A percentile compares a stretch with the other conserved stretches of the same genome.
These are phyloP conservation scores for Apostichopus californicus DNA, from an alignment of 35 echinoderm and acorn worm genomes.

Conservation along the genomic window DNA sequence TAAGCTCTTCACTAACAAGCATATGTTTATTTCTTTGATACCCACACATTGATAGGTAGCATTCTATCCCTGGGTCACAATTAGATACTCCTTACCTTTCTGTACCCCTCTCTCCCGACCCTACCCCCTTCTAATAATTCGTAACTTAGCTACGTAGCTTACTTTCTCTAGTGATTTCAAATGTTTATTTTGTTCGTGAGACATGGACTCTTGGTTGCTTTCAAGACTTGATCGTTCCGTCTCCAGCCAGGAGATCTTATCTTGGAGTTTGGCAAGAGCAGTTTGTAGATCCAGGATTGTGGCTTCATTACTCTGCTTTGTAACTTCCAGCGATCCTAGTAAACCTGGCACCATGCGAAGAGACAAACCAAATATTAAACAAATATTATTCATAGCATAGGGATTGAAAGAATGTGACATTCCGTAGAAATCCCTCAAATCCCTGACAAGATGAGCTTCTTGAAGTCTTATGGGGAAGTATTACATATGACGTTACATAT, in stretches of 20 bases:
- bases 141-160: neutral
- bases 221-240: conserved; percentile 76
- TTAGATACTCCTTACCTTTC: no score
- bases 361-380: neutral
- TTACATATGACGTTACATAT: no score
- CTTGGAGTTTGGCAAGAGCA: conserved; percentile 75
- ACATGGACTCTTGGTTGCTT: conserved; percentile 65
- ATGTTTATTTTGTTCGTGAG: conserved; percentile 76
- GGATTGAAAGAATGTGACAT: neutral
- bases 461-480: no score
- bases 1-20: no score
- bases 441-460: no score
- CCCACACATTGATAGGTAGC: no score
- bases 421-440: no score
- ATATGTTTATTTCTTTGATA: no score
- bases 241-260: conserved; percentile 92
- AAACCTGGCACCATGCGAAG: conserved; percentile 59
- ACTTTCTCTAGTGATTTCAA: conserved; percentile 91
- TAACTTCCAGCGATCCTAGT: conserved; percentile 87
- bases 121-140: no score
- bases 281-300: conserved; percentile 81
- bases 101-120: no score
- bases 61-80: no score
- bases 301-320: conserved; percentile 87
- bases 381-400: neutral